Conservation (phyloP, 2,888 invertebrate species). For the Pocota personata region DNA sequence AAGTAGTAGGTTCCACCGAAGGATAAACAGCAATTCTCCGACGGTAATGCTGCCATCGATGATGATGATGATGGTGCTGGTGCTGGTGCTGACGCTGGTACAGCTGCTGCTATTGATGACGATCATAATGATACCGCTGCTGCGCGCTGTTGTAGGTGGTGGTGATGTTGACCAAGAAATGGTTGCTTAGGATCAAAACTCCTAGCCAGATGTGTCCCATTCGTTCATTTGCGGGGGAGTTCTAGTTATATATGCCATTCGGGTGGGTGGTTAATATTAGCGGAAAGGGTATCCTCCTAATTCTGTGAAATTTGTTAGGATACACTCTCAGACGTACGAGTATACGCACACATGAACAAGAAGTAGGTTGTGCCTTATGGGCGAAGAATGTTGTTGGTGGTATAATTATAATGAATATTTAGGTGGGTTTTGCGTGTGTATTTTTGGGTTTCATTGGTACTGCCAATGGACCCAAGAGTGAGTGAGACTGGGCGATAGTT, state of each 20-base stretch:
- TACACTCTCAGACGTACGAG: slow-evolving; percentile 40
- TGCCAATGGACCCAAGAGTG: slow-evolving; percentile 27
- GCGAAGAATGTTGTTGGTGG: slow-evolving; percentile 66
- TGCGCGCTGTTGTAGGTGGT: slow-evolving; percentile 58
- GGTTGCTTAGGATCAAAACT: slow-evolving; percentile 64
- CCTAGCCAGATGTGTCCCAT: slow-evolving; percentile 58
- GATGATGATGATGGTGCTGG: slow-evolving; percentile 36
- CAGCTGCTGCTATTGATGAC: slow-evolving; percentile 36
- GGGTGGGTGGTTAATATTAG: slow-evolving; percentile 33
- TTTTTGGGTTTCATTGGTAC: slow-evolving; percentile 59
- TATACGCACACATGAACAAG: slow-evolving; percentile 58
- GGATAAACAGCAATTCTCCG: slow-evolving; percentile 40
- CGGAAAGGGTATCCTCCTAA: slow-evolving; percentile 49
- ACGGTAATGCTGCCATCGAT: slow-evolving; percentile 60
- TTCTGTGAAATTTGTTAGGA: slow-evolving; percentile 44
- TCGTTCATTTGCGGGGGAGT: slow-evolving; percentile 47
- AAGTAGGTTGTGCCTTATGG: slow-evolving; percentile 72
- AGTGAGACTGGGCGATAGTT: slow-evolving; percentile 60
- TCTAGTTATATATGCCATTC: slow-evolving; percentile 33
- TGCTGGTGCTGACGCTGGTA: slow-evolving; percentile 10
- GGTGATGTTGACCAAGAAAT: slow-evolving; percentile 64
- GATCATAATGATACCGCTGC: slow-evolving; percentile 67
- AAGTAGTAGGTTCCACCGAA: slow-evolving; percentile 28
- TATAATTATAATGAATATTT: slow-evolving; percentile 73
- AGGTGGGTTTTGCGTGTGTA: slow-evolving; percentile 70